A percentile compares a stretch with the other conserved stretches of the same genome.
phyloP scores from a whole-genome alignment of 2,797 vertebrate genomes.

The Microtus californicus region DNA sequence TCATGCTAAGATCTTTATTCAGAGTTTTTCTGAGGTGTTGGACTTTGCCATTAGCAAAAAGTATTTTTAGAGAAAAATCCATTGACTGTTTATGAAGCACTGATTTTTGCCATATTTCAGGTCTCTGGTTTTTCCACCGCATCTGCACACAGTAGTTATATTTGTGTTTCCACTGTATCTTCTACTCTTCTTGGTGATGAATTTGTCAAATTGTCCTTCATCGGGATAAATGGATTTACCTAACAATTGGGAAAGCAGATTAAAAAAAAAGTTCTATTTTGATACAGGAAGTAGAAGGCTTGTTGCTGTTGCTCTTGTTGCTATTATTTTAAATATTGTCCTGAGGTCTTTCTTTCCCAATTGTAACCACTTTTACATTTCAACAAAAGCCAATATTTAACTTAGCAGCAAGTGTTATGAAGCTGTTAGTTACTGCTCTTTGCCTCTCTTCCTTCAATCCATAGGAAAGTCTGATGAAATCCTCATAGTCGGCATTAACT shows the following conservation, averaged over 20 bases:
- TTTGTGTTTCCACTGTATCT: slow-evolving; percentile 75
- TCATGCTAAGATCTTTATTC: slow-evolving; percentile 83
- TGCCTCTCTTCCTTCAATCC: slow-evolving; percentile 68
- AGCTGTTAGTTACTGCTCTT: slow-evolving; percentile 58
- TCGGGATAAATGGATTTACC: slow-evolving; percentile 50
- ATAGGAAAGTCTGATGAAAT: slow-evolving; percentile 21
- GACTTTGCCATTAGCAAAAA: slow-evolving; percentile 89
- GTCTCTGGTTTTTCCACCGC: slow-evolving; percentile 83
- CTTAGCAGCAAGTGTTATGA: slow-evolving; percentile 40
- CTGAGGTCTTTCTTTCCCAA: slow-evolving; percentile 26
- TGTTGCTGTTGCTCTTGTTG: not conserved
- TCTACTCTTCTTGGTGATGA: slow-evolving; percentile 68
- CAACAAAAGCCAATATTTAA: slow-evolving; percentile 67
- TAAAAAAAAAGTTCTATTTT: slow-evolving; percentile 43
- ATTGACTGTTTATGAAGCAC: slow-evolving; percentile 85
- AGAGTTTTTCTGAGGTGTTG: slow-evolving; percentile 86
- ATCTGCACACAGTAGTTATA: slow-evolving; percentile 69
- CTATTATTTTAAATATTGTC: slow-evolving; percentile 53
- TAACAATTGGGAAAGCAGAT: slow-evolving; percentile 26
- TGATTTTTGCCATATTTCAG: slow-evolving; percentile 83
- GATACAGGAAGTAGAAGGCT: slow-evolving; percentile 60
- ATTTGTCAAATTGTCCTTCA: slow-evolving; percentile 67
- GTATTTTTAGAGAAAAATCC: slow-evolving; percentile 86
- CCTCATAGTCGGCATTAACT: slow-evolving; percentile 48
- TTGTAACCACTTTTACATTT: slow-evolving; percentile 14